These are phyloP conservation scores for Morbakka virulenta DNA, from an alignment of 30 jellyfish, hydroid and myxozoan species.

Conservation along the genomic window DNA sequence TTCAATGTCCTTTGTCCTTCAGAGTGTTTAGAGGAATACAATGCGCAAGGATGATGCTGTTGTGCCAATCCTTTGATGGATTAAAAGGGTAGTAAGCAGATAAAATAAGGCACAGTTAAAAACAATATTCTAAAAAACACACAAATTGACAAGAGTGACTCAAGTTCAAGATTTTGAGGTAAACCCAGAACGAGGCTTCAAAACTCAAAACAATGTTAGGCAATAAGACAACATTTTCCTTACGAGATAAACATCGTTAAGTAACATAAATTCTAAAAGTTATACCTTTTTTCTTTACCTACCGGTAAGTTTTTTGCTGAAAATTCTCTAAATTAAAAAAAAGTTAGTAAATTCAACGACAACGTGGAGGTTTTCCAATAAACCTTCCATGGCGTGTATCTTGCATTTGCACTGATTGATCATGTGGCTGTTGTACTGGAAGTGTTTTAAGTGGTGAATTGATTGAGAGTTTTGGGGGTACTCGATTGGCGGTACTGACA, in stretches of 20 bases:
- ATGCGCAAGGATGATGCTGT: no score
- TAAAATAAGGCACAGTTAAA: no score
- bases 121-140: no score
- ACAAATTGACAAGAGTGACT: no score
- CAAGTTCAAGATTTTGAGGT: no score
- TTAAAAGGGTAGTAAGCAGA: no score
- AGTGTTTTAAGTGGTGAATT: conserved; percentile 10
- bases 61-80: no score
- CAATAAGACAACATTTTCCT: conserved; percentile 9
- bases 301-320: no score
- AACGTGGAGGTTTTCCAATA: conserved; percentile 12
- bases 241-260: conserved; percentile 8
- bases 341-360: conserved; percentile 21
- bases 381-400: conserved; percentile 36
- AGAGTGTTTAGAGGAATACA: no score
- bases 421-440: conserved; percentile 14
- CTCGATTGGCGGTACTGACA: conserved; percentile 19
- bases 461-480: conserved; percentile 35
- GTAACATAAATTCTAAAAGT: conserved; percentile 14
- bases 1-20: no score
- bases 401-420: conserved; percentile 22
- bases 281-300: background rate
- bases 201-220: conserved; percentile 9
- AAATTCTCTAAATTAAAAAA: conserved; percentile 20
- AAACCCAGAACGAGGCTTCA: no score